Percentiles rank a stretch among this genome's conserved stretches.
Conservation (phyloP, 2,797 vertebrate species). For the Sebastes reedi region DNA sequence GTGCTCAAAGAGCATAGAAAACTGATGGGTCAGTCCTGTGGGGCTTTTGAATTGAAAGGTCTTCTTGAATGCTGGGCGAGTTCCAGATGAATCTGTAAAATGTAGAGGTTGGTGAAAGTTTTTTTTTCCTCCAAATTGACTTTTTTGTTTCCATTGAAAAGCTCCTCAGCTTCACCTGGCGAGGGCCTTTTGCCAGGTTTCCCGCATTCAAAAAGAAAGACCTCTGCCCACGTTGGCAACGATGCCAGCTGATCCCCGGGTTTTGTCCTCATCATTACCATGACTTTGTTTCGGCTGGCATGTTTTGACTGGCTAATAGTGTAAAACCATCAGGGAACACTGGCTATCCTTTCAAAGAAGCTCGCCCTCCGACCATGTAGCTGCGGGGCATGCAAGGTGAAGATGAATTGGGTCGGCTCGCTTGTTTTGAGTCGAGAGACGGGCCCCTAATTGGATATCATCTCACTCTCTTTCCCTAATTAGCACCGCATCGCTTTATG, state of each 20-base stretch:
- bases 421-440: conserved; percentile 68
- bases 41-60: conserved; percentile 1
- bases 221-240: not conserved
- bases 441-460: conserved; percentile 76
- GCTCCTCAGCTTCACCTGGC: not conserved
- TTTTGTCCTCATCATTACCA: conserved; percentile 33
- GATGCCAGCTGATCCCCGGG: not conserved
- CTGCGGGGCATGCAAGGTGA: conserved; percentile 64
- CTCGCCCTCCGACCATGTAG: conserved; percentile 44
- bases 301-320: conserved; percentile 31
- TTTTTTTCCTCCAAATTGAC: not conserved
- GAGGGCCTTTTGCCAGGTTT: not conserved
- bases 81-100: conserved; percentile 15
- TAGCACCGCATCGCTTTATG: conserved; percentile 71
- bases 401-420: conserved; percentile 56
- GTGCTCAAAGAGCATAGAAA: conserved; percentile 28
- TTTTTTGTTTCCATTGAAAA: not conserved
- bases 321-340: conserved; percentile 36
- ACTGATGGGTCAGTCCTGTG: not conserved
- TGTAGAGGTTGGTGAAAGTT: not conserved
- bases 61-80: not conserved
- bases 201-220: not conserved
- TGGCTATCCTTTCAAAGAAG: conserved; percentile 36
- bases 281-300: conserved; percentile 40
- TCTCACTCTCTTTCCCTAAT: conserved; percentile 72